A percentile compares a stretch with the other conserved stretches of the same genome.
Evolutionary conservation across 2,113 vertebrate species (phyloP).

Genomic region (Cavia aperea): DNA sequence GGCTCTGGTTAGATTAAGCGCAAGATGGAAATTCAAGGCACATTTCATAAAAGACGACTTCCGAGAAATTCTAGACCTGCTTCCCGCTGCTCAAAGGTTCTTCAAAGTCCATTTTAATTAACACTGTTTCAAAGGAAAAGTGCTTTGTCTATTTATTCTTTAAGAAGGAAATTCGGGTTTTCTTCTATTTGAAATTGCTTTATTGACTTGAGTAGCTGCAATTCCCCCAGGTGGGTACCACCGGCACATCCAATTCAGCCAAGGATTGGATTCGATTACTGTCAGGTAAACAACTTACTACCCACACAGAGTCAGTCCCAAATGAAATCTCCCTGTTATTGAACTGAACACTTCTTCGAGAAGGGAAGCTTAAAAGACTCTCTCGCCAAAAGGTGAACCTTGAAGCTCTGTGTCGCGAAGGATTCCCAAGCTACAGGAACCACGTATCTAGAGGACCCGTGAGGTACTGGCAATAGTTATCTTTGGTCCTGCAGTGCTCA

Average conservation of each 20-base stretch:
- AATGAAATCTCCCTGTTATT: constrained; percentile 42
- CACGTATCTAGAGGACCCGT: fast-evolving
- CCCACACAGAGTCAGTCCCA: constrained; percentile 40
- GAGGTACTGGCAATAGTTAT: fast-evolving
- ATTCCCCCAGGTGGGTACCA: constrained; percentile 55
- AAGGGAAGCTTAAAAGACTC: constrained; percentile 5
- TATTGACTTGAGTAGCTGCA: constrained; percentile 58
- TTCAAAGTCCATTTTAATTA: constrained; percentile 58
- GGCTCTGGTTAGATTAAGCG: neutral
- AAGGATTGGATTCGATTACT: constrained; percentile 62
- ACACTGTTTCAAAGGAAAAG: constrained; percentile 48
- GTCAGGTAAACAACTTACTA: constrained; percentile 61
- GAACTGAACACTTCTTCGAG: constrained; percentile 32
- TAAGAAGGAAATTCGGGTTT: constrained; percentile 42
- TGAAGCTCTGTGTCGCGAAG: neutral
- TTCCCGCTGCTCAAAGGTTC: constrained; percentile 19
- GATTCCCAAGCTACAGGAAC: neutral
- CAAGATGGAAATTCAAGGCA: constrained; percentile 35
- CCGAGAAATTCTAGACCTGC: constrained; percentile 34
- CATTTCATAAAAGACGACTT: constrained; percentile 46
- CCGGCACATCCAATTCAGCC: constrained; percentile 55
- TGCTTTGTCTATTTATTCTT: constrained; percentile 53
- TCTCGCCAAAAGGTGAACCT: neutral
- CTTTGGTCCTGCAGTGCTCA: neutral
- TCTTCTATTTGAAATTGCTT: constrained; percentile 57